phyloP scores from a whole-genome alignment of 1,140 invertebrate genomes.

The Manduca sexta region DNA sequence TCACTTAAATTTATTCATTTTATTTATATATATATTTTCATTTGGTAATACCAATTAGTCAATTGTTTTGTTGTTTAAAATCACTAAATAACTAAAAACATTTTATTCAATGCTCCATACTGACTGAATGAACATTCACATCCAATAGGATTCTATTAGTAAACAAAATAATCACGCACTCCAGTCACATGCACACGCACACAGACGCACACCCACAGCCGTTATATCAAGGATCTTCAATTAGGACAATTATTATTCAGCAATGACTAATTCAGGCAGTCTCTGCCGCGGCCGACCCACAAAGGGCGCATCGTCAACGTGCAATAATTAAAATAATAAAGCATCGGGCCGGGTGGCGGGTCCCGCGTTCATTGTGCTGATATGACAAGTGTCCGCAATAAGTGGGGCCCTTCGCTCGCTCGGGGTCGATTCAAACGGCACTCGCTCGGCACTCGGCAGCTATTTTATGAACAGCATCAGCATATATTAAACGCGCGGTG shows the following conservation, averaged over 20 bases:
- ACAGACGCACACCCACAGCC: neutral
- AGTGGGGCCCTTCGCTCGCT: conserved; percentile 35
- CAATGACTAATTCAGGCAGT: conserved; percentile 47
- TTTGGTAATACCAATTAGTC: no score
- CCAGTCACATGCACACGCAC: no score
- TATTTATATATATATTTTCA: no score
- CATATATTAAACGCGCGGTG: neutral
- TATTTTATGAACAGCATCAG: conserved; percentile 8
- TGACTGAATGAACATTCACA: no score
- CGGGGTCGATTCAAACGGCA: conserved; percentile 24
- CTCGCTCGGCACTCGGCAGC: no score
- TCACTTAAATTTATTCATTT: no score
- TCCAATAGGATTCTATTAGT: no score
- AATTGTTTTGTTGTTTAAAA: no score
- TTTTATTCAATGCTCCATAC: no score
- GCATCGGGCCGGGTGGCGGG: conserved; percentile 39
- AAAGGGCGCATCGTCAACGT: conserved; percentile 54
- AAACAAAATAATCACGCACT: no score
- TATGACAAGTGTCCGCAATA: conserved; percentile 69
- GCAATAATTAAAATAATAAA: conserved; percentile 73
- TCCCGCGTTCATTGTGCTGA: conserved; percentile 54
- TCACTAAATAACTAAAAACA: no score
- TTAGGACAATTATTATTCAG: conserved; percentile 41
- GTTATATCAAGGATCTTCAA: conserved; percentile 32
- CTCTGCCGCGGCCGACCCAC: conserved; percentile 29